Percentiles rank a stretch among this genome's conserved stretches.
phyloP scores from a whole-genome alignment of 2,113 vertebrate genomes.

The Esox niger region DNA sequence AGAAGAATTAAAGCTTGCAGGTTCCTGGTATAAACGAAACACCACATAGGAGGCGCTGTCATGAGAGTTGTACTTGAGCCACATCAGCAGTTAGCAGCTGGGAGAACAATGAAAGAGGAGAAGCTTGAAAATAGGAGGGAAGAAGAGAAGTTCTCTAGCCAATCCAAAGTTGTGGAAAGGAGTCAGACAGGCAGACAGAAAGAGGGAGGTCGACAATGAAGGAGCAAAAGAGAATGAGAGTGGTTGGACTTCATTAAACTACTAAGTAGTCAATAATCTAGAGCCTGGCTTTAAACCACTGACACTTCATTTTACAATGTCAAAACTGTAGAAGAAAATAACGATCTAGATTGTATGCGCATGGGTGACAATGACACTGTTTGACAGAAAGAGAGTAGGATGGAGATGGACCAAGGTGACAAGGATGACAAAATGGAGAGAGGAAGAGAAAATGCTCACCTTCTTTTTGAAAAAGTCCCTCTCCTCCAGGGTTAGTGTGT shows the following conservation, averaged over 20 bases:
- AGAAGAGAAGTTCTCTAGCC: neutral
- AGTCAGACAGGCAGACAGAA: neutral
- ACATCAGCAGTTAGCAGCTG: conserved; percentile 18
- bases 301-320: neutral
- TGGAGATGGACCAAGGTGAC: neutral
- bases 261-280: neutral
- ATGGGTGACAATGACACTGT: neutral
- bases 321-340: neutral
- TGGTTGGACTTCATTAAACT: neutral
- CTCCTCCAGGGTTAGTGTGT: conserved; percentile 96
- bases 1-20: no score
- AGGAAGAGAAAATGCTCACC: conserved; percentile 63
- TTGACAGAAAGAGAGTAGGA: neutral
- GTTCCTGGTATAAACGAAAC: no score
- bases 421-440: no score
- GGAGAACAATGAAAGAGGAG: no score
- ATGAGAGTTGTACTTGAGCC: neutral
- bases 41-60: conserved; percentile 20
- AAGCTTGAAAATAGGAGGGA: neutral
- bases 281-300: neutral
- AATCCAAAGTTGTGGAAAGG: neutral
- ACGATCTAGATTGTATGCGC: neutral
- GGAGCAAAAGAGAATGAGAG: neutral
- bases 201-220: neutral
- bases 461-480: conserved; percentile 94